Evolutionary conservation across 2,113 vertebrate species (phyloP).

Genomic region (Antigone vipio): DNA sequence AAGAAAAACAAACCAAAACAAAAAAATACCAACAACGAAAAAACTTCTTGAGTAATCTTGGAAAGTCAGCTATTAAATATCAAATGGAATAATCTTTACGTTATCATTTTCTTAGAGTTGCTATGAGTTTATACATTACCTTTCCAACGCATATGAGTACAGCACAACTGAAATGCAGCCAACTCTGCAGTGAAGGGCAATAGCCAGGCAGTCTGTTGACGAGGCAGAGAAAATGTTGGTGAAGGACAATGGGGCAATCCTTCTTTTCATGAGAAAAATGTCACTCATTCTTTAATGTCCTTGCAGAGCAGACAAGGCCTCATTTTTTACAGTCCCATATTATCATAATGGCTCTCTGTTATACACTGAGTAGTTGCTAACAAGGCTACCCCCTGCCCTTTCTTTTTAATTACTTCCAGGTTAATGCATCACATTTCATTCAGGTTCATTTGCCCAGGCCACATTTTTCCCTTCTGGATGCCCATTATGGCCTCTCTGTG

Average conservation of each 20-base stretch:
- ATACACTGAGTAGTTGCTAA: neutral
- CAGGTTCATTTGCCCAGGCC: neutral
- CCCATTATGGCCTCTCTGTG: neutral
- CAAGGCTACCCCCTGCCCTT: slow-evolving; percentile 31
- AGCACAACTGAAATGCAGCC: neutral
- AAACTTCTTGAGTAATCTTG: neutral
- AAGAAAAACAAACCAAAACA: too few relatives aligned
- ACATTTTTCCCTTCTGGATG: neutral
- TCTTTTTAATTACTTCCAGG: slow-evolving; percentile 60
- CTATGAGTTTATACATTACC: neutral
- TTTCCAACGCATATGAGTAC: neutral
- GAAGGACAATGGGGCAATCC: slow-evolving; percentile 30
- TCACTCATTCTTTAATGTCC: slow-evolving; percentile 21
- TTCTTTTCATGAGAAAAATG: slow-evolving; percentile 7
- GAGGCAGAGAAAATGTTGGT: neutral
- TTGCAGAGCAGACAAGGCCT: slow-evolving; percentile 26
- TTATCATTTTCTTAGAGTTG: neutral
- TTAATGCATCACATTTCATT: slow-evolving; percentile 16
- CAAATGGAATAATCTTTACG: neutral
- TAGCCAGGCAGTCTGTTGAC: neutral
- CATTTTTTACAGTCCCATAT: slow-evolving; percentile 10
- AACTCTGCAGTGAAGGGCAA: neutral
- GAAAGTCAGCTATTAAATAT: neutral
- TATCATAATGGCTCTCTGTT: slow-evolving; percentile 40
- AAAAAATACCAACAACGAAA: too few relatives aligned